Evolutionary conservation across 2,888 invertebrate genomes (phyloP).

Genomic region (Tricholauxania praeusta): DNA sequence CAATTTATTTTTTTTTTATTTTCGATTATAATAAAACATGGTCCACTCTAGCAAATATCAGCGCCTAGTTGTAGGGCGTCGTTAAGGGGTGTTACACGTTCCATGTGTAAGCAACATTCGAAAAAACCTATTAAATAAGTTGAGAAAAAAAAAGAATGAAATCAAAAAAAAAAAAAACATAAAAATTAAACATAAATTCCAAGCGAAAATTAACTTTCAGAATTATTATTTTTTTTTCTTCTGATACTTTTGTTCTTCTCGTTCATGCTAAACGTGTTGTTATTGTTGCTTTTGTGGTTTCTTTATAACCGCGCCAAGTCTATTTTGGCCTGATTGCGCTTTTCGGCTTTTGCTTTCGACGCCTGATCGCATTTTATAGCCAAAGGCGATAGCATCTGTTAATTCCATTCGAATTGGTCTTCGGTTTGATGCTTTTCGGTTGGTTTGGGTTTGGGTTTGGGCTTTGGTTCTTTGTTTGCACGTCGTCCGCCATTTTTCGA

Average conservation of each 20-base stretch:
- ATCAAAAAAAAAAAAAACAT: neutral
- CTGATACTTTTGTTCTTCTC: neutral
- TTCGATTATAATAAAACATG: too few relatives aligned
- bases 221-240: neutral
- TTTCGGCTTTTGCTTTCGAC: conserved; percentile 29
- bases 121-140: conserved; percentile 26
- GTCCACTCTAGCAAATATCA: too few relatives aligned
- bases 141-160: neutral
- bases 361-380: conserved; percentile 6
- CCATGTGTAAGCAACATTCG: conserved; percentile 18
- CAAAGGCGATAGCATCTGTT: conserved; percentile 32
- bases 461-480: too few relatives aligned
- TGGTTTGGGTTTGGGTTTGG: neutral
- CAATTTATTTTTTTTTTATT: too few relatives aligned
- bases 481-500: too few relatives aligned
- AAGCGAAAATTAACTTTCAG: conserved; percentile 27
- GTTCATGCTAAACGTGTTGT: neutral
- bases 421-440: neutral
- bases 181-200: conserved; percentile 26
- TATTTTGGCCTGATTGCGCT: conserved; percentile 24
- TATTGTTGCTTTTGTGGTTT: conserved; percentile 10
- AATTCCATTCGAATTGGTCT: conserved; percentile 23
- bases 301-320: neutral
- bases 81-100: too few relatives aligned
- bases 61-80: too few relatives aligned